Conservation (phyloP, 2,113 vertebrate species). For the Marmota monax region DNA sequence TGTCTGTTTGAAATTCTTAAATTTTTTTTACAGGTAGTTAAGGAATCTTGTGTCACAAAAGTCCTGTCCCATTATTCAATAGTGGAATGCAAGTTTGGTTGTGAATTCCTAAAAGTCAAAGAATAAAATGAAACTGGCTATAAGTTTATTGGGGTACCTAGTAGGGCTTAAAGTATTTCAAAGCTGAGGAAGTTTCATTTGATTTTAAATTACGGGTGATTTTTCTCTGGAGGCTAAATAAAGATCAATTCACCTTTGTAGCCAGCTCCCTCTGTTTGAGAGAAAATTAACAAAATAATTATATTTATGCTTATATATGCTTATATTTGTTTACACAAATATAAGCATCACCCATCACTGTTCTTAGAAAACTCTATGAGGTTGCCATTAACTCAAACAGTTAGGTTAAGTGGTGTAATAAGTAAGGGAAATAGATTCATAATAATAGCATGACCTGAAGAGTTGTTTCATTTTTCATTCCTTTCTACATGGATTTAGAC, state of each 20-base stretch:
- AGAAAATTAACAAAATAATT: background rate
- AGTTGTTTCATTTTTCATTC: background rate
- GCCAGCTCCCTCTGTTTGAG: background rate
- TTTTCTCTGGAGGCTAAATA: background rate
- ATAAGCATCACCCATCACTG: background rate
- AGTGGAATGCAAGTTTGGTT: slow-evolving; percentile 32
- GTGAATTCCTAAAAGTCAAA: slow-evolving; percentile 27
- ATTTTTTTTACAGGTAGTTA: background rate
- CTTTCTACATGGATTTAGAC: background rate
- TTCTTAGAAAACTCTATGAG: background rate
- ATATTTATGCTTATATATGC: no score
- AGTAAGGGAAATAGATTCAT: slow-evolving; percentile 6
- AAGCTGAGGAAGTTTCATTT: slow-evolving; percentile 39
- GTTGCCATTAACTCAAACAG: background rate
- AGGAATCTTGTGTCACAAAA: background rate
- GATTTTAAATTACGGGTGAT: slow-evolving; percentile 7
- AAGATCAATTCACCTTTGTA: slow-evolving; percentile 15
- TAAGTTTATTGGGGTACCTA: background rate
- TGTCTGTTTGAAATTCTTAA: background rate
- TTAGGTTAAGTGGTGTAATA: background rate
- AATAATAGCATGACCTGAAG: background rate
- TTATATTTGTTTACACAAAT: background rate
- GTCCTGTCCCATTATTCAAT: background rate
- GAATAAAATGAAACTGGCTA: background rate
- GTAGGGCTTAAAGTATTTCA: slow-evolving; percentile 27